phyloP scores from a whole-genome alignment of 1,140 invertebrate genomes.

The Drosophila virilis region DNA sequence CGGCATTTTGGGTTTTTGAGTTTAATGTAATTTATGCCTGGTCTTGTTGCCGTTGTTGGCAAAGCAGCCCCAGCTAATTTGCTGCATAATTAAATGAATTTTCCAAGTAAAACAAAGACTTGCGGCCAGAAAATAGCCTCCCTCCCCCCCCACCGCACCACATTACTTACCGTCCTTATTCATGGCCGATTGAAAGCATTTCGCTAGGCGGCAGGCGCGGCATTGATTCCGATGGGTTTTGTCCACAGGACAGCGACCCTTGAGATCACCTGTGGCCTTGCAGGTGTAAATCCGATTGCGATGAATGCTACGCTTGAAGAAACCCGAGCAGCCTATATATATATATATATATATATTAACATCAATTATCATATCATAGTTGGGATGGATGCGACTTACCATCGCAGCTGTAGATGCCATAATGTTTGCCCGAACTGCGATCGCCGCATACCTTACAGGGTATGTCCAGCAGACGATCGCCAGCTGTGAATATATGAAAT shows the following conservation, averaged over 20 bases:
- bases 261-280: slow-evolving; percentile 96
- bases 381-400: slow-evolving; percentile 87
- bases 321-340: slow-evolving; percentile 94
- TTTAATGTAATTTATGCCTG: slow-evolving; percentile 76
- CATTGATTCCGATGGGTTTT: slow-evolving; percentile 99
- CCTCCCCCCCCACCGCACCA: too few species aligned
- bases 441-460: slow-evolving; percentile 98
- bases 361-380: neutral
- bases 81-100: slow-evolving; percentile 77
- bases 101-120: slow-evolving; percentile 73
- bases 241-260: slow-evolving; percentile 97
- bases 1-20: slow-evolving; percentile 71
- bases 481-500: slow-evolving; percentile 85
- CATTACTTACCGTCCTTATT: slow-evolving; percentile 97
- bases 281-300: slow-evolving; percentile 97
- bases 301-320: slow-evolving; percentile 98
- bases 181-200: slow-evolving; percentile 99
- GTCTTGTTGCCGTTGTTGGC: slow-evolving; percentile 14
- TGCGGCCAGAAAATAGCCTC: slow-evolving; percentile 18
- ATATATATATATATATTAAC: neutral
- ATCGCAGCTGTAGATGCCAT: slow-evolving; percentile 98
- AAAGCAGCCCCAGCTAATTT: slow-evolving; percentile 65
- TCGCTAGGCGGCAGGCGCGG: slow-evolving; percentile 96
- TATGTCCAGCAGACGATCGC: slow-evolving; percentile 96
- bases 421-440: slow-evolving; percentile 98